These are phyloP conservation scores for Melanostoma scalare DNA, from an alignment of 2,888 invertebrate species.

Conservation along the genomic window DNA sequence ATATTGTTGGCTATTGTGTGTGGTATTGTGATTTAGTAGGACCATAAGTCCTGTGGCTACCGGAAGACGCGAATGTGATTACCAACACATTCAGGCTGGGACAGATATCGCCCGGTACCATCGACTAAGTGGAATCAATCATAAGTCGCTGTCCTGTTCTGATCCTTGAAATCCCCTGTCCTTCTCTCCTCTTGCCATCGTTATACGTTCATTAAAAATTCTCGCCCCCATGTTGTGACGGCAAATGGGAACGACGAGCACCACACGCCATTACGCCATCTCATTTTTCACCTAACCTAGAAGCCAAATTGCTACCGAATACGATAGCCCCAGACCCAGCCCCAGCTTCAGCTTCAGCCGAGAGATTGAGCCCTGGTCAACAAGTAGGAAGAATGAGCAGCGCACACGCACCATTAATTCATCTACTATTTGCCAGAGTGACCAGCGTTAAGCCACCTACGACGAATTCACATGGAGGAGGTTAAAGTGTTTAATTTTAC, in stretches of 20 bases:
- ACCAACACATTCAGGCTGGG: constrained; percentile 36
- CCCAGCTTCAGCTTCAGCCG: not conserved
- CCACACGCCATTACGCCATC: constrained; percentile 67
- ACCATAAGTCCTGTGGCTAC: constrained; percentile 24
- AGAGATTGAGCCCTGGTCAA: not conserved
- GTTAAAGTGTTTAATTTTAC: constrained; percentile 72
- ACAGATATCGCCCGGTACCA: constrained; percentile 44
- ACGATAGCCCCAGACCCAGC: constrained; percentile 48
- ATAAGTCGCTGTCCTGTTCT: constrained; percentile 36
- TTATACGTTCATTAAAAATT: constrained; percentile 68
- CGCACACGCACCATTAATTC: constrained; percentile 72
- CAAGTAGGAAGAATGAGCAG: constrained; percentile 57
- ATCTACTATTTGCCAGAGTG: constrained; percentile 70
- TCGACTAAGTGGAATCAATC: constrained; percentile 62
- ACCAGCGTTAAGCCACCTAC: constrained; percentile 72
- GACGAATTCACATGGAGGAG: constrained; percentile 71
- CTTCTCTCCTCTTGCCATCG: constrained; percentile 6
- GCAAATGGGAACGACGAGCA: constrained; percentile 47
- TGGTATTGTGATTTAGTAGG: constrained; percentile 33
- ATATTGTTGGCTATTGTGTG: not conserved
- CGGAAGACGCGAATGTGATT: constrained; percentile 47
- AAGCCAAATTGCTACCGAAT: constrained; percentile 72
- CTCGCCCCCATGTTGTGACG: constrained; percentile 71
- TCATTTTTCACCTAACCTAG: constrained; percentile 69
- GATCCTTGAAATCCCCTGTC: constrained; percentile 24